Conservation (phyloP, 2,797 vertebrate genomes). For the Florisuga fusca region DNA sequence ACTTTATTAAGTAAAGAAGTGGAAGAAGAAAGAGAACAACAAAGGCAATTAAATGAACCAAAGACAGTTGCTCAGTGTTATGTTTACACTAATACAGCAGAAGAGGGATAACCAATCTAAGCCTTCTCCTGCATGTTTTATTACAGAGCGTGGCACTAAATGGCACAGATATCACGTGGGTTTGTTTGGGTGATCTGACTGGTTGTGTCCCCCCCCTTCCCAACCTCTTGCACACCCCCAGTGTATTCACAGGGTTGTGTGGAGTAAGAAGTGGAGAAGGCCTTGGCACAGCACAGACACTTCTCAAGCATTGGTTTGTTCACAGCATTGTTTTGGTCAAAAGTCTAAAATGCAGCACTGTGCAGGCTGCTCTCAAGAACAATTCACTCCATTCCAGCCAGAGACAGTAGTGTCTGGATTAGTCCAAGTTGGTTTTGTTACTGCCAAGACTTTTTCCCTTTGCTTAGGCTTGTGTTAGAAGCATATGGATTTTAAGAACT, state of each 20-base stretch:
- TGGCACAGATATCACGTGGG: not conserved
- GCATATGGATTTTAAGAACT: not conserved
- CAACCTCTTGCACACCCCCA: too few relatives aligned
- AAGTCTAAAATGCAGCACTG: not conserved
- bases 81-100: too few relatives aligned
- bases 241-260: not conserved
- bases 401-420: too few relatives aligned
- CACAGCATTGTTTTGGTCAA: not conserved
- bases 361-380: not conserved
- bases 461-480: not conserved
- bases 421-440: not conserved
- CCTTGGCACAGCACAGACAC: not conserved
- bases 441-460: not conserved
- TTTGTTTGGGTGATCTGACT: too few relatives aligned
- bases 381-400: not conserved
- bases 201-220: not conserved
- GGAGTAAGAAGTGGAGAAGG: not conserved
- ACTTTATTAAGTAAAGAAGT: not conserved
- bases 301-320: not conserved
- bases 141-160: fast-evolving
- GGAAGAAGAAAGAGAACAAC: not conserved
- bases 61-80: not conserved
- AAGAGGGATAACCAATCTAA: too few relatives aligned
- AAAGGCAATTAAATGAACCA: not conserved
- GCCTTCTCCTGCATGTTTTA: fast-evolving